Conservation (phyloP, 2,888 invertebrate genomes). For the Agriopis aurantiaria region DNA sequence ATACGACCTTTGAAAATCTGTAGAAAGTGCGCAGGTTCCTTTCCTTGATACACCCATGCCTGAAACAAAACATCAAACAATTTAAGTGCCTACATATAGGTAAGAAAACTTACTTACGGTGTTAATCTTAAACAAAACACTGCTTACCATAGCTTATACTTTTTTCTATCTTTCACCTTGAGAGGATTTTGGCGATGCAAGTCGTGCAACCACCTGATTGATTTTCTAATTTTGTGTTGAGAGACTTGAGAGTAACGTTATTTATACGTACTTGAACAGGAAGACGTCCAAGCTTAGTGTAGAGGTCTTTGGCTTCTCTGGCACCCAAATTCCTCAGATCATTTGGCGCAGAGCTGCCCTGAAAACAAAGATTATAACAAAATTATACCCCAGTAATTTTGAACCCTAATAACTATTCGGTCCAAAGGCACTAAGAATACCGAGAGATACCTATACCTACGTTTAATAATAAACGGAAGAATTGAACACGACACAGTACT, state of each 20-base stretch:
- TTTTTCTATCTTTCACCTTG: too few relatives aligned
- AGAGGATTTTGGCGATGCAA: neutral
- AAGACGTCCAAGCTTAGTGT: constrained; percentile 79
- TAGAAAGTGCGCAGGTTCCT: constrained; percentile 96
- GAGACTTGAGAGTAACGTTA: too few relatives aligned
- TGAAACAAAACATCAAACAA: constrained; percentile 55
- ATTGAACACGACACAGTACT: too few relatives aligned
- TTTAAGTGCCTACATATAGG: too few relatives aligned
- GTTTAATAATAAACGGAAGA: too few relatives aligned
- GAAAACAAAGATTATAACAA: constrained; percentile 51
- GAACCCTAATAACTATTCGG: too few relatives aligned
- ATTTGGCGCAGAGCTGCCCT: constrained; percentile 91
- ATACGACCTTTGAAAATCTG: constrained; percentile 95
- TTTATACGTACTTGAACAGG: constrained; percentile 75
- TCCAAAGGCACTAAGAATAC: too few relatives aligned
- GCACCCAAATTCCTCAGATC: constrained; percentile 91
- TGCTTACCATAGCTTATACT: too few relatives aligned
- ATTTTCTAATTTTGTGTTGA: neutral
- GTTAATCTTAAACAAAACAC: too few relatives aligned
- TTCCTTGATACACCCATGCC: constrained; percentile 94
- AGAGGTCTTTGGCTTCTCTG: constrained; percentile 86
- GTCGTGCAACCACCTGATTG: too few relatives aligned
- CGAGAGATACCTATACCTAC: too few relatives aligned
- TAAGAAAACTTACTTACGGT: too few relatives aligned
- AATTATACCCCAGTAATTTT: neutral